phyloP scores from a whole-genome alignment of 2,113 vertebrate genomes.

The Ceyx melanurus region DNA sequence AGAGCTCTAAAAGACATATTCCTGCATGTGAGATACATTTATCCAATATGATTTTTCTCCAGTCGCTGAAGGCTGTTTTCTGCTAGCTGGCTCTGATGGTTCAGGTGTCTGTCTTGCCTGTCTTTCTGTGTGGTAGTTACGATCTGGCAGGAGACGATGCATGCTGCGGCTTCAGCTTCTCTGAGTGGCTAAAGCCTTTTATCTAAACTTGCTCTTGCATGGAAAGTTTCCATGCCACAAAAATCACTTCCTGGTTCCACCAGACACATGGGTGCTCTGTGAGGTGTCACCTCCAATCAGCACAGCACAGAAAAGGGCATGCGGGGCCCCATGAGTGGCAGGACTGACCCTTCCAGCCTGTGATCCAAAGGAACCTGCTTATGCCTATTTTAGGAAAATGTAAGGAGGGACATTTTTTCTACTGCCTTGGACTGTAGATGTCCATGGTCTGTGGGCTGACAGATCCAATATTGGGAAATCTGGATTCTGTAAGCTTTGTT shows the following conservation, averaged over 20 bases:
- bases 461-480: background rate
- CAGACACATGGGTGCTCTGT: background rate
- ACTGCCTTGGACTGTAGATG: background rate
- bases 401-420: background rate
- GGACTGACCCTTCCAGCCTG: background rate
- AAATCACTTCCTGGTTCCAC: background rate
- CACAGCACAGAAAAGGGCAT: background rate
- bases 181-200: background rate
- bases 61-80: background rate
- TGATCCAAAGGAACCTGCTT: background rate
- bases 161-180: background rate
- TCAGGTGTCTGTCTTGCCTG: background rate
- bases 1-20: background rate
- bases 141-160: background rate
- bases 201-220: background rate
- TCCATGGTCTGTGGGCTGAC: background rate
- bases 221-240: background rate
- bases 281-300: background rate
- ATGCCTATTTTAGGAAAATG: background rate
- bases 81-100: background rate
- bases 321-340: background rate
- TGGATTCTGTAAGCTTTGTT: fast-evolving
- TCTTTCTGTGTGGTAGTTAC: background rate
- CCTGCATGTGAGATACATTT: background rate
- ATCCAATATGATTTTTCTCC: background rate